Conservation (phyloP, 2,888 invertebrate genomes). For the Plagiodera versicolora region DNA sequence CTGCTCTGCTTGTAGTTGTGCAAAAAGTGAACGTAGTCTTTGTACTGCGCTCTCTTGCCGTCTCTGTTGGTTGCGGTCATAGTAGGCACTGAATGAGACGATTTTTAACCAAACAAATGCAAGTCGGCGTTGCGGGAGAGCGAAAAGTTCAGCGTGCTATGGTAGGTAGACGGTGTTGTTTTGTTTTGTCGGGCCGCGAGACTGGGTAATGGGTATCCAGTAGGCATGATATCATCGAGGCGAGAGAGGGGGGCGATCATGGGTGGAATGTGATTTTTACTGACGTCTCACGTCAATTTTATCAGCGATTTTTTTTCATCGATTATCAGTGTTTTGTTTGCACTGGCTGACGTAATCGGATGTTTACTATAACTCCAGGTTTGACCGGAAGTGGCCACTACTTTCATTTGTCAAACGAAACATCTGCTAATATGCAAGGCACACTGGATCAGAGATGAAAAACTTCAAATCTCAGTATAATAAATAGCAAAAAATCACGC, state of each 20-base stretch:
- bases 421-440: no score
- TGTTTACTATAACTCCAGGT: no score
- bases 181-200: conserved; percentile 1
- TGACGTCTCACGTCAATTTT: no score
- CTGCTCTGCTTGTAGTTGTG: conserved; percentile 43
- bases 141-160: conserved; percentile 8
- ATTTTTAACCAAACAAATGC: conserved; percentile 3
- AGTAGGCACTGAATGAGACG: conserved; percentile 1
- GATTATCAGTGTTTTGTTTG: no score
- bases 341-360: no score
- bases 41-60: conserved; percentile 40
- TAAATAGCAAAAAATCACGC: no score
- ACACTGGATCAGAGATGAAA: no score
- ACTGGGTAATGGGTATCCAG: not conserved
- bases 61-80: conserved; percentile 25
- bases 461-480: no score
- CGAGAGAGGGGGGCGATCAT: not conserved
- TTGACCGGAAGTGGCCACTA: no score
- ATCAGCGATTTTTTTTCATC: no score
- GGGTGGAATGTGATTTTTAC: not conserved
- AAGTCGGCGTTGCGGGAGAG: not conserved
- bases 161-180: not conserved
- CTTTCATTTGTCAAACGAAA: no score
- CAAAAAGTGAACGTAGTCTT: conserved; percentile 48
- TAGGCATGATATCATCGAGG: conserved; percentile 13